Percentiles rank a stretch among this genome's conserved stretches.
phyloP scores from a whole-genome alignment of 2,113 vertebrate genomes.

The Lynx canadensis region DNA sequence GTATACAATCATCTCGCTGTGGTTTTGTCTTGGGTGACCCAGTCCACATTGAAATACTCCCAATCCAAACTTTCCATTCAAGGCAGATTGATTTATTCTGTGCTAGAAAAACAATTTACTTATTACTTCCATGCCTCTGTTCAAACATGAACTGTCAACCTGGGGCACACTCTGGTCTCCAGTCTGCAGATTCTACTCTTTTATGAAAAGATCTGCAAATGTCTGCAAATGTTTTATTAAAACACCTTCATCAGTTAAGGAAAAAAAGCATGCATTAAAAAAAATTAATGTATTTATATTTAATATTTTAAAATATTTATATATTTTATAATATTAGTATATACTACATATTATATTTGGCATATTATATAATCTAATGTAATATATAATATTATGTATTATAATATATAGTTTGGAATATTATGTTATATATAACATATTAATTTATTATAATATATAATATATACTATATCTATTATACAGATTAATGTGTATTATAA shows the following conservation, averaged over 20 bases:
- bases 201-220: not conserved
- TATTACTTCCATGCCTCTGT: not conserved
- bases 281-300: not conserved
- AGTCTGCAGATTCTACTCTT: not conserved
- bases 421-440: not conserved
- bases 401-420: not conserved
- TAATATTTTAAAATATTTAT: not conserved
- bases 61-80: not conserved
- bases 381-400: not conserved
- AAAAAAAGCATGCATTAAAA: not conserved
- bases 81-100: not conserved
- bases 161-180: not conserved
- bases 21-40: not conserved
- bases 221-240: not conserved
- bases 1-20: not conserved
- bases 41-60: not conserved
- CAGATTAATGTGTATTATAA: not conserved
- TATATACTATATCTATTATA: not conserved
- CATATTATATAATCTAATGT: not conserved
- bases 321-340: not conserved
- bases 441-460: not conserved
- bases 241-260: not conserved
- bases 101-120: not conserved
- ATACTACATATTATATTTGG: not conserved
- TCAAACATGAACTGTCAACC: not conserved